A percentile compares a stretch with the other conserved stretches of the same genome.
phyloP scores from a whole-genome alignment of 2,888 invertebrate genomes.

The Urechis unicinctus region DNA sequence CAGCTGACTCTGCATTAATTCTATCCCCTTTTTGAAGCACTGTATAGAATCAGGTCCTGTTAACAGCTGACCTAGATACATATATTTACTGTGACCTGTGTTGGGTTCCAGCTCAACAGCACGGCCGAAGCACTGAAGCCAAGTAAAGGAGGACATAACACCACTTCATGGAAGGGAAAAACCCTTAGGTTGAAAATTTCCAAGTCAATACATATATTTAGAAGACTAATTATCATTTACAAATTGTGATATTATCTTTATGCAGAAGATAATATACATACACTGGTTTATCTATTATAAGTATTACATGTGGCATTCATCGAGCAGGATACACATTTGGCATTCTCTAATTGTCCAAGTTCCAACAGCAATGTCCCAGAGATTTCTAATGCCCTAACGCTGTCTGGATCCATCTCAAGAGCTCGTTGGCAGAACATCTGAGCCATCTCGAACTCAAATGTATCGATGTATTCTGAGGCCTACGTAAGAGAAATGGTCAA shows the following conservation, averaged over 20 bases:
- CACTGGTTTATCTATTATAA: too few species aligned
- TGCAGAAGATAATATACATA: too few species aligned
- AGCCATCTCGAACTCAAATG: conserved; percentile 50
- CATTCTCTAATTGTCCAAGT: conserved; percentile 44
- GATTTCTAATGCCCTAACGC: conserved; percentile 47
- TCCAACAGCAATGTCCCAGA: conserved; percentile 48
- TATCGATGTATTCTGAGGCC: conserved; percentile 49
- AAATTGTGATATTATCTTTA: too few species aligned
- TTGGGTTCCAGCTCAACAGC: conserved; percentile 49
- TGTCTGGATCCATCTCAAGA: conserved; percentile 46
- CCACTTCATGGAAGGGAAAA: neutral
- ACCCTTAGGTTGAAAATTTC: neutral
- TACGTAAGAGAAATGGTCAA: too few species aligned
- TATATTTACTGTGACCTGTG: conserved; percentile 49
- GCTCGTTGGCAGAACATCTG: conserved; percentile 49
- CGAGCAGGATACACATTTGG: conserved; percentile 50
- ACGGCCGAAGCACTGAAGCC: conserved; percentile 38
- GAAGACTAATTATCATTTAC: too few species aligned
- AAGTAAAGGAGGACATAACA: conserved; percentile 3
- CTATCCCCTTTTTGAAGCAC: conserved; percentile 50
- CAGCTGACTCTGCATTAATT: conserved; percentile 39
- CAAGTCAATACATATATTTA: neutral
- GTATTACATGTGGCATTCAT: too few species aligned
- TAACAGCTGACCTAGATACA: conserved; percentile 51
- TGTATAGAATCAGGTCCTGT: conserved; percentile 47